Base-by-base conservation (phyloP, 2,113 vertebrate species). In the Emydura subglobosa region DNA sequence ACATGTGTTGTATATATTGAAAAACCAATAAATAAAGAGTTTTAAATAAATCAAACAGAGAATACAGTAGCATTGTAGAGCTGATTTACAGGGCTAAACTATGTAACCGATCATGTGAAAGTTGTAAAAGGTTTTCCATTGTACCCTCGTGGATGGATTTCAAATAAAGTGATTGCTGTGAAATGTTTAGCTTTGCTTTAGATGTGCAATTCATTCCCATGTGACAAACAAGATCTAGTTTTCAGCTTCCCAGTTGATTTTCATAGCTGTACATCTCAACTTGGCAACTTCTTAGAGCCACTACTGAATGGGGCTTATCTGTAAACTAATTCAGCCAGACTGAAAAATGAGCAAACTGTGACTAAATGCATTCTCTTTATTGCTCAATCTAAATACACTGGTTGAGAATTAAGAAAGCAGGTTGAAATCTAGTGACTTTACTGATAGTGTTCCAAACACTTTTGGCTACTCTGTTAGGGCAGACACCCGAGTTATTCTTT, bases 341-440 rank as follows among this genome's bases (percentile, higher is more conserved):
- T 94, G 86, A 76, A 88, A 91, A 88, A 92, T 47, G 89, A 87
- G 82, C 83, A 29, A 90, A 61, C 39, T 57, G 31, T 55, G 4
- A 4, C 82, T 85, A 85, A 47, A 19, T 5, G 0, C 5, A 1
- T 68, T 86, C 82, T 44, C 22, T 92, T 91, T 91, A 51, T 89
- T 5, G 0, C 84, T 93, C 82, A 27, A 24, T 78, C 90, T 84
- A 49, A 86, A 90, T 82, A 5, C 1, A 0, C 27, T 3, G 29
- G 89, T 44, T 79, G 93, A 91, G 0, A 31, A 87, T 87, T 91
- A 91, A 95, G 91, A 95, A 95, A 94, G 88, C 94, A 76, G 83
- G 88, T 94, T 89, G 91, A 94, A 97, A 92, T 96, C 95, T 96
- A 90, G 31, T 88, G 95, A 93, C 95, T 97, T 96, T 85, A n/a